Evolutionary conservation across 2,888 invertebrate species (phyloP).

Genomic region (Andrena marginata): DNA sequence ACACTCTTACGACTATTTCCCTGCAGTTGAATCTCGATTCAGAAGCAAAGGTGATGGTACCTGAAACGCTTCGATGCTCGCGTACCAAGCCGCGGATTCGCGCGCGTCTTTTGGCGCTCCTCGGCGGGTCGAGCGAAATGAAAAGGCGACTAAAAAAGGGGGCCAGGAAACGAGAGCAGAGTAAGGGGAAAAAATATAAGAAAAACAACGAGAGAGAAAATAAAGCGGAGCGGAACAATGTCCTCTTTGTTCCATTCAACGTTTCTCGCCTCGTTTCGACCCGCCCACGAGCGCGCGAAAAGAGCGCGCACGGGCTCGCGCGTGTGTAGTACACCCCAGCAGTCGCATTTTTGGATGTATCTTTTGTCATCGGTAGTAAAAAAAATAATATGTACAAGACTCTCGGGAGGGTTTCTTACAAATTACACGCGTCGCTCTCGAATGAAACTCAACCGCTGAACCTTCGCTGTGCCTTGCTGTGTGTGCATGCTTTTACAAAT

Average conservation of each 20-base stretch:
- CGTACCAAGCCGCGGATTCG: background rate
- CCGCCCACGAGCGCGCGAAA: background rate
- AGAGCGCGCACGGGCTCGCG: background rate
- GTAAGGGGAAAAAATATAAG: background rate
- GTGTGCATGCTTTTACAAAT: constrained; percentile 13
- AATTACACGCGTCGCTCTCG: constrained; percentile 26
- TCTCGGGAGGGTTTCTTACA: constrained; percentile 34
- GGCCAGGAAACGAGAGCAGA: background rate
- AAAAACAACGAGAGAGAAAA: background rate
- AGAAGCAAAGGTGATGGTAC: constrained; percentile 6
- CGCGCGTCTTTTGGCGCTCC: background rate
- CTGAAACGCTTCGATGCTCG: background rate
- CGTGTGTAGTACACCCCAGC: background rate
- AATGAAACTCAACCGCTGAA: constrained; percentile 42
- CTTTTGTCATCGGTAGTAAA: constrained; percentile 36
- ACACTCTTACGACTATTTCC: constrained; percentile 18
- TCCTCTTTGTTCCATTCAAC: constrained; percentile 36
- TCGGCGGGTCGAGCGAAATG: background rate
- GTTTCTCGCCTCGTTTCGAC: constrained; percentile 6
- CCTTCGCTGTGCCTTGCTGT: background rate
- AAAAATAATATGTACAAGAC: constrained; percentile 54
- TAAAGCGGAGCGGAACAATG: background rate
- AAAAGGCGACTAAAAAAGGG: background rate
- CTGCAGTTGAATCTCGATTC: constrained; percentile 36
- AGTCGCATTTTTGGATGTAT: constrained; percentile 7